Evolutionary conservation across 2,113 vertebrate species (phyloP).

Genomic region (Epinephelus fuscoguttatus): DNA sequence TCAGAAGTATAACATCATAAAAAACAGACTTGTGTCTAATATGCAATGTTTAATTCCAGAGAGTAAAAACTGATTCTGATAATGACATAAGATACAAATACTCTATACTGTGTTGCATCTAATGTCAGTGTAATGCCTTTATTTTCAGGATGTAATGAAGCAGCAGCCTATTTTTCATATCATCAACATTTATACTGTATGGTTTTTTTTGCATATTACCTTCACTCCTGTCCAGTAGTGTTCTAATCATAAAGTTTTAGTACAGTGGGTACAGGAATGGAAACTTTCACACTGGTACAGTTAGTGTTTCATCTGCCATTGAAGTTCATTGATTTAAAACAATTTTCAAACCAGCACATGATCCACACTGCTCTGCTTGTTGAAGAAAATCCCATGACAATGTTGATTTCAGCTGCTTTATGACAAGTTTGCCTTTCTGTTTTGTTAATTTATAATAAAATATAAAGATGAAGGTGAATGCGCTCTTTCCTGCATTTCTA

Average conservation of each 20-base stretch:
- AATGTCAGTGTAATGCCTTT: background rate
- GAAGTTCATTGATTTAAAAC: conserved; percentile 9
- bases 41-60: background rate
- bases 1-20: background rate
- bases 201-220: conserved; percentile 10
- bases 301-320: background rate
- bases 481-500: background rate
- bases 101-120: background rate
- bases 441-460: conserved; percentile 73
- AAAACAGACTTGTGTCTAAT: background rate
- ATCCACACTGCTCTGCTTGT: background rate
- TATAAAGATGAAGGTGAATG: conserved; percentile 5
- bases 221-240: background rate
- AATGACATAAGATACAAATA: background rate
- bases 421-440: conserved; percentile 9
- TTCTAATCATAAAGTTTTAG: background rate
- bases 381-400: conserved; percentile 48
- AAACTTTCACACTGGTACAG: background rate
- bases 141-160: background rate
- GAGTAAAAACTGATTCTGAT: background rate
- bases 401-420: conserved; percentile 45
- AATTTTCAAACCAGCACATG: background rate
- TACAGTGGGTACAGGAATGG: background rate
- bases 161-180: background rate
- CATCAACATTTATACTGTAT: background rate